Percentiles rank a stretch among this genome's conserved stretches.
These are phyloP conservation scores for Paratrypauchen microcephalus DNA, from an alignment of 2,797 vertebrate species.

Conservation along the genomic window DNA sequence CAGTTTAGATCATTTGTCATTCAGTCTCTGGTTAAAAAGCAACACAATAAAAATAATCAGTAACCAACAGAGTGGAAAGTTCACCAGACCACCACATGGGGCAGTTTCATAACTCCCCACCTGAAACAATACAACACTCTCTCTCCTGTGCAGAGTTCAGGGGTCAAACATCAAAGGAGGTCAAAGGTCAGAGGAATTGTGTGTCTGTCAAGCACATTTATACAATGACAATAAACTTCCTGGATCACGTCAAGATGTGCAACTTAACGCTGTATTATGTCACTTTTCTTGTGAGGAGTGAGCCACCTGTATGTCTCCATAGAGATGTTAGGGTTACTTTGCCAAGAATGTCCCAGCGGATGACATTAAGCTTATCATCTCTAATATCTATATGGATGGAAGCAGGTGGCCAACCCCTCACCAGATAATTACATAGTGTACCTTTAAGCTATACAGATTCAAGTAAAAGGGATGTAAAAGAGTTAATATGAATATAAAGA, in stretches of 20 bases:
- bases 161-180: slow-evolving; percentile 20
- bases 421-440: too few species aligned
- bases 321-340: too few species aligned
- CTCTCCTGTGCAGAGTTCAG: slow-evolving; percentile 14
- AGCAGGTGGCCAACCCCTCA: too few species aligned
- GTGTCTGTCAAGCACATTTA: background rate
- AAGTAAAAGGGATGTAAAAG: slow-evolving; percentile 23
- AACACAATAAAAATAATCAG: background rate
- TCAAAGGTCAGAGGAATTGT: background rate
- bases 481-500: slow-evolving; percentile 4
- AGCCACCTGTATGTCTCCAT: too few species aligned
- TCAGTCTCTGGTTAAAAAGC: background rate
- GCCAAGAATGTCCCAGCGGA: too few species aligned
- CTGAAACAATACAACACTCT: slow-evolving; percentile 47
- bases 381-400: too few species aligned
- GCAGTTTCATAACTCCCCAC: slow-evolving; percentile 67
- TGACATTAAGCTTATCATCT: too few species aligned
- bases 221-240: slow-evolving; percentile 9
- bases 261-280: background rate
- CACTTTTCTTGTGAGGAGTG: too few species aligned
- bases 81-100: slow-evolving; percentile 46
- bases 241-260: slow-evolving; percentile 7
- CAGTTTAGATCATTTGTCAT: background rate
- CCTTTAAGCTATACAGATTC: slow-evolving; percentile 27
- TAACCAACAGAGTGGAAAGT: slow-evolving; percentile 15